phyloP scores from a whole-genome alignment of 2,888 invertebrate species.

The Lumbricus terrestris region DNA sequence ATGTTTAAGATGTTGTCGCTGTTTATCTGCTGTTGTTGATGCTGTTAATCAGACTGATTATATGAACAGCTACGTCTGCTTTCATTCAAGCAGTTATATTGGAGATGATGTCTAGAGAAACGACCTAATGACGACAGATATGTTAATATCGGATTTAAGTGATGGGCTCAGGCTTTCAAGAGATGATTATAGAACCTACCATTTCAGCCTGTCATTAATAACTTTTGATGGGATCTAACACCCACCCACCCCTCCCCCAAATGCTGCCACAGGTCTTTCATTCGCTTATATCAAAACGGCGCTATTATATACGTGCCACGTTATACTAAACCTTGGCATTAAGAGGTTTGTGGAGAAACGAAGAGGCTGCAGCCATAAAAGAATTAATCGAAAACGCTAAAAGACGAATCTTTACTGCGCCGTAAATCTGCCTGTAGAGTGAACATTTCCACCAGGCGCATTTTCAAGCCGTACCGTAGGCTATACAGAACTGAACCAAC shows the following conservation, averaged over 20 bases:
- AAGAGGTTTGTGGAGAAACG: neutral
- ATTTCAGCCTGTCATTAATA: too few species aligned
- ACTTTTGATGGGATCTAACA: too few species aligned
- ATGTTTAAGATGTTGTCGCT: neutral
- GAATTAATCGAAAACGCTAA: neutral
- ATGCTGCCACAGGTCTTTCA: neutral
- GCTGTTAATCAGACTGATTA: neutral
- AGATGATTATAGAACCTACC: too few species aligned
- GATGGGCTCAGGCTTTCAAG: too few species aligned
- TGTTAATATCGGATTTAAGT: too few species aligned
- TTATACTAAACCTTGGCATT: neutral
- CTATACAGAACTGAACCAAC: neutral
- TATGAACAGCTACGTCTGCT: neutral
- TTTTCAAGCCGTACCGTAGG: too few species aligned
- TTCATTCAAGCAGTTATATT: neutral
- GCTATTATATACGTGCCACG: neutral
- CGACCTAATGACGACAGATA: too few species aligned
- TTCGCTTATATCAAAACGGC: neutral
- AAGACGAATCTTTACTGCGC: neutral
- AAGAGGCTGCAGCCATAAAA: neutral
- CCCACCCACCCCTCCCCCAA: too few species aligned
- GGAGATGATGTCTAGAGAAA: too few species aligned
- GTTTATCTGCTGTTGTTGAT: neutral
- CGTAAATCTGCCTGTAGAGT: neutral
- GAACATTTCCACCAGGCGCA: neutral